Evolutionary conservation across 2,797 vertebrate species (phyloP).

Genomic region (Phrynocephalus forsythii): DNA sequence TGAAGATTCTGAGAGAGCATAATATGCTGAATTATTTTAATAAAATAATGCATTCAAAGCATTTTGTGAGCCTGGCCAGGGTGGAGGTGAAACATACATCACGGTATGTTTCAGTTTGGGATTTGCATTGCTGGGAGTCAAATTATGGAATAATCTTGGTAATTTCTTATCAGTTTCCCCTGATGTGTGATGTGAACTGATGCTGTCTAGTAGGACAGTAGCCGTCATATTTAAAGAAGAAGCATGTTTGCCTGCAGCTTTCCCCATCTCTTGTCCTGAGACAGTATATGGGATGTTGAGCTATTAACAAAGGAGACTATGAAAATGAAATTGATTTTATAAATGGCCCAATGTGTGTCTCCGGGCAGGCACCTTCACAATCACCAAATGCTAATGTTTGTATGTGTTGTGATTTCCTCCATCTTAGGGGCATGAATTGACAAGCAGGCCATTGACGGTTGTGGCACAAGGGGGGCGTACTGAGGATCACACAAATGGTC

Average conservation of each 20-base stretch:
- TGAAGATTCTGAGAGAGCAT: background rate
- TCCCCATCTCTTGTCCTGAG: background rate
- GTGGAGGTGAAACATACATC: background rate
- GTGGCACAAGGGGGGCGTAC: conserved; percentile 58
- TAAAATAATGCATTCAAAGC: background rate
- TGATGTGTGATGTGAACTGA: background rate
- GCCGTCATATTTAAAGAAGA: background rate
- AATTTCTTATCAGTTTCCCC: background rate
- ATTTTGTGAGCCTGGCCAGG: background rate
- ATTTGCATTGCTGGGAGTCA: background rate
- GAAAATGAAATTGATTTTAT: conserved; percentile 53
- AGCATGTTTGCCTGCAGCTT: background rate
- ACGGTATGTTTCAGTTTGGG: background rate
- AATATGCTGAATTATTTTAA: background rate
- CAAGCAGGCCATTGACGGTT: conserved; percentile 83
- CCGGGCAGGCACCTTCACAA: conserved; percentile 72
- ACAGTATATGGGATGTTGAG: conserved; percentile 59
- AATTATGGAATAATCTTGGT: background rate
- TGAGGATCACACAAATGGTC: conserved; percentile 79
- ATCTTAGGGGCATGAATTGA: conserved; percentile 82
- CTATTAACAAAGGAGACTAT: conserved; percentile 24
- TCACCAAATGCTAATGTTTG: conserved; percentile 72
- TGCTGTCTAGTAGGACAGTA: background rate
- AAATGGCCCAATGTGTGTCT: conserved; percentile 69
- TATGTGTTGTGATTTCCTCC: conserved; percentile 80